Conservation (phyloP, 2,113 vertebrate species). For the Neopipo cinnamomea region DNA sequence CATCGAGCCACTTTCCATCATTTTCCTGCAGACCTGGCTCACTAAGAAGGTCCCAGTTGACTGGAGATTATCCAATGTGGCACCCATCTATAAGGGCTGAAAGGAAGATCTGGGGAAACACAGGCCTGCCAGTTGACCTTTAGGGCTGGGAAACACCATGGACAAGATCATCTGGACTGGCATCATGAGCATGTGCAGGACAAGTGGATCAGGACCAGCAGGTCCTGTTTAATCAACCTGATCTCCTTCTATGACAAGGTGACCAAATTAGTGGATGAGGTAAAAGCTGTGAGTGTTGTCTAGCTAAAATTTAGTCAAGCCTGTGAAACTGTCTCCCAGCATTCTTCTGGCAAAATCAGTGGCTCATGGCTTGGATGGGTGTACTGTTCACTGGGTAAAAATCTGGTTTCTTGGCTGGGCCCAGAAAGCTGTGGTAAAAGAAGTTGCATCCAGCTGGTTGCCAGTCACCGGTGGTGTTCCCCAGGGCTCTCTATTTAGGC, state of each 20-base stretch:
- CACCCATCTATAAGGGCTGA: neutral
- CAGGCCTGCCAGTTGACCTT: neutral
- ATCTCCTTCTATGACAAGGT: neutral
- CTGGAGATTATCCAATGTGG: neutral
- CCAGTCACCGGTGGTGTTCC: neutral
- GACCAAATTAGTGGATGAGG: neutral
- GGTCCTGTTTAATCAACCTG: neutral
- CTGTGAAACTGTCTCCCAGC: neutral
- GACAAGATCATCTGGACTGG: neutral
- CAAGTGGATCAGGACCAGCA: neutral
- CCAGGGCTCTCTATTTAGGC: neutral
- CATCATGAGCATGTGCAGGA: neutral
- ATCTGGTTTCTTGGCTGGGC: neutral
- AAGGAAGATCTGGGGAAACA: neutral
- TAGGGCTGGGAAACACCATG: neutral
- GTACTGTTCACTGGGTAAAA: neutral
- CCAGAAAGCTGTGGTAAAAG: neutral
- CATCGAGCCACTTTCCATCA: neutral
- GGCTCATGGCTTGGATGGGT: rapidly evolving
- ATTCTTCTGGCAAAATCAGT: neutral
- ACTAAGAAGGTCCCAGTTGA: neutral
- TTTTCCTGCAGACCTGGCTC: neutral
- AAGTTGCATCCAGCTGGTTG: neutral
- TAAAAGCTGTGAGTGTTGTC: neutral
- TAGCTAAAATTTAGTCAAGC: neutral